These are phyloP conservation scores for Dynastes maya DNA, from an alignment of 2,888 invertebrate species.

Conservation along the genomic window DNA sequence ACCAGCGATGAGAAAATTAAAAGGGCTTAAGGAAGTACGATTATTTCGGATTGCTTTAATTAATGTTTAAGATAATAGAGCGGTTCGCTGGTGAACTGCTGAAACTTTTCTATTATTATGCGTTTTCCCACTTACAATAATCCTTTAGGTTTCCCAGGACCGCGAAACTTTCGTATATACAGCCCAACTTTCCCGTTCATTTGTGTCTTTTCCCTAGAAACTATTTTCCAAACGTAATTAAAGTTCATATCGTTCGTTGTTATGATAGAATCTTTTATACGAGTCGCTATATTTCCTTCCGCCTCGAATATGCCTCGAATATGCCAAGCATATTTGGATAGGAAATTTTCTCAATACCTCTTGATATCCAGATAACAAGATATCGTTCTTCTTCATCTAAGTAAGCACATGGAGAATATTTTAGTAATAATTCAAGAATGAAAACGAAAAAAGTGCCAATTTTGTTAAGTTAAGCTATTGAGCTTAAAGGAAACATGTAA, in stretches of 20 bases:
- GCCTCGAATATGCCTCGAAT: no score
- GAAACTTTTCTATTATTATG: conserved; percentile 10
- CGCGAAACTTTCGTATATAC: background rate
- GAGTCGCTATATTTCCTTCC: no score
- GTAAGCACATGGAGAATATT: no score
- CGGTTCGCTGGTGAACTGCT: background rate
- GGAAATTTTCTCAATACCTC: no score
- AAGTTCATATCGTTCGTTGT: background rate
- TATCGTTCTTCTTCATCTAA: no score
- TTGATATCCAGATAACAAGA: no score
- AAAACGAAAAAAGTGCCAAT: no score
- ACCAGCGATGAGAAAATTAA: background rate
- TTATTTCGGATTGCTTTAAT: conserved; percentile 1
- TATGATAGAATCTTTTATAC: background rate
- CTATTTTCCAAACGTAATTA: background rate
- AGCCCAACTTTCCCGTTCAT: background rate
- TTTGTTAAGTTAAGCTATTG: no score
- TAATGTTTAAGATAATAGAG: conserved; percentile 13
- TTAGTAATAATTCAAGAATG: no score
- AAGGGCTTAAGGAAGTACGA: background rate
- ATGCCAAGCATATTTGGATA: no score
- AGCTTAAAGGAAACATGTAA: no score
- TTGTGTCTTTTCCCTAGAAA: background rate
- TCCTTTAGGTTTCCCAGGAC: background rate
- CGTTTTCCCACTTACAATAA: background rate